Percentiles rank a stretch among this genome's conserved stretches.
Conservation (phyloP, 2,113 vertebrate species). For the Oryctolagus cuniculus region DNA sequence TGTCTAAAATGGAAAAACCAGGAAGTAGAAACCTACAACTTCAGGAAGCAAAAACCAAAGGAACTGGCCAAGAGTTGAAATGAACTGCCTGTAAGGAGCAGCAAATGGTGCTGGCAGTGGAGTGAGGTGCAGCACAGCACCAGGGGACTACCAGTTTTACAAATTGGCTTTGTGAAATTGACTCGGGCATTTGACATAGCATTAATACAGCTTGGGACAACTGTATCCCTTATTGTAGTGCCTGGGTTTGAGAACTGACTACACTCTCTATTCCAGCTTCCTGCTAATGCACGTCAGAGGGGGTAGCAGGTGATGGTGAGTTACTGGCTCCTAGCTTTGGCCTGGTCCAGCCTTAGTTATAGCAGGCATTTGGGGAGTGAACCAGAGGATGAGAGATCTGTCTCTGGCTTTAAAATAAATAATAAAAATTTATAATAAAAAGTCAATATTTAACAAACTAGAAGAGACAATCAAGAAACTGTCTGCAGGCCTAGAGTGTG, state of each 20-base stretch:
- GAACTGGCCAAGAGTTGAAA: not conserved
- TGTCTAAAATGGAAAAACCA: not conserved
- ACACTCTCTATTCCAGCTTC: no score
- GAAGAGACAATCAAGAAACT: not conserved
- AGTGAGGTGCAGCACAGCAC: not conserved
- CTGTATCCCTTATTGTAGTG: no score
- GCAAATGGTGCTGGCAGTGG: not conserved
- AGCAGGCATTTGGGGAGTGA: no score
- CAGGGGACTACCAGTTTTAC: not conserved
- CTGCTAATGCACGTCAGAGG: no score
- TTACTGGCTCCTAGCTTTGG: no score
- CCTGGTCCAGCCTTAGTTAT: no score
- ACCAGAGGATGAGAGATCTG: no score
- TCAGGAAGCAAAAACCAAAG: not conserved
- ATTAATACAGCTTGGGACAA: no score
- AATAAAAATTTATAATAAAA: not conserved
- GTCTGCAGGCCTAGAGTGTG: not conserved
- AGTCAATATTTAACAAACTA: not conserved
- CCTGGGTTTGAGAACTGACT: no score
- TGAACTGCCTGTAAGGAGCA: not conserved
- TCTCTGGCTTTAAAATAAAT: no score
- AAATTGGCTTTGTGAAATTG: not conserved
- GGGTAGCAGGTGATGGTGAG: no score
- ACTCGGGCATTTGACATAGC: not conserved
- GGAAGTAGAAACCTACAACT: not conserved